Evolutionary conservation across 2,113 vertebrate genomes (phyloP).

Genomic region (Tragulus kanchil): DNA sequence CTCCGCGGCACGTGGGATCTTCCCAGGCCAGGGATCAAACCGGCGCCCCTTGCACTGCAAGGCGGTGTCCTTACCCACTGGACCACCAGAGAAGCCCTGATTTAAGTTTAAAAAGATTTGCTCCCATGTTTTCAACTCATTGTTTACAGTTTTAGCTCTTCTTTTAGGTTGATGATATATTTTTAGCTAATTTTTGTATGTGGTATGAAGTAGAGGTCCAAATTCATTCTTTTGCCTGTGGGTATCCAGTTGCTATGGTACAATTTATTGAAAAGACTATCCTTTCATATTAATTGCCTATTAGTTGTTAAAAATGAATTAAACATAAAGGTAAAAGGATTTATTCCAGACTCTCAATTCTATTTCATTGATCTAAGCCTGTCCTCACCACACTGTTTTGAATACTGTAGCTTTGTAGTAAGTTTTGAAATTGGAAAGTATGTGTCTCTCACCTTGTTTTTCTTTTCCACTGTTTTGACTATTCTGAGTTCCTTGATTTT

Average conservation of each 20-base stretch:
- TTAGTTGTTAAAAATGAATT: background rate
- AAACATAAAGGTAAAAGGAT: background rate
- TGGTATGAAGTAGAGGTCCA: background rate
- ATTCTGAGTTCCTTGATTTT: constrained; percentile 8
- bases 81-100: no score
- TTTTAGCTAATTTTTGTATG: constrained; percentile 13
- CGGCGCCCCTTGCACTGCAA: no score
- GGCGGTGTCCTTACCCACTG: no score
- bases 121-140: background rate
- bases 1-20: no score
- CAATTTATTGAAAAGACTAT: background rate
- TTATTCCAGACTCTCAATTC: background rate
- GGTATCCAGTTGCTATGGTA: background rate
- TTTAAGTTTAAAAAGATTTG: background rate
- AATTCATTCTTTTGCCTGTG: background rate
- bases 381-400: background rate
- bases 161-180: background rate
- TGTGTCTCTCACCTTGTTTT: background rate
- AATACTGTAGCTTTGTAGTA: background rate
- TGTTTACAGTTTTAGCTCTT: background rate
- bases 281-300: background rate
- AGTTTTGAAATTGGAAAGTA: constrained; percentile 9
- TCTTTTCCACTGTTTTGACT: background rate
- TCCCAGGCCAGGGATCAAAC: no score
- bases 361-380: background rate